Base-by-base conservation (phyloP, 2,888 invertebrate species). In the Coenonympha glycerion region DNA sequence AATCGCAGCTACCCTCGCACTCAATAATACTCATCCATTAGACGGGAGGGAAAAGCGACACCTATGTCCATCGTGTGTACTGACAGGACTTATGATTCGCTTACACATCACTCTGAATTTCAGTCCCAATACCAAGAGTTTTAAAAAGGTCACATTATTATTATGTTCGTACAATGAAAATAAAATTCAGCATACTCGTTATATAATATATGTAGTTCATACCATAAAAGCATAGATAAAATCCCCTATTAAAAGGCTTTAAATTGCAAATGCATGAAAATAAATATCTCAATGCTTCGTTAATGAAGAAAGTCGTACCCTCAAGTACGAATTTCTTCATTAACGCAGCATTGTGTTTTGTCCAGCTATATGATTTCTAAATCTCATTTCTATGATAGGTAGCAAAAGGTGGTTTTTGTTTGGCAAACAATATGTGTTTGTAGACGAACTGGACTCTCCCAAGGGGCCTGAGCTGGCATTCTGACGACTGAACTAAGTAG, bases 401-500 rank as follows among this genome's bases (percentile, higher is more conserved):
- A 59, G 59, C 57, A 71, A 79, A 70, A 69, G 72, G 63, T 65
- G 64, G 75, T 69, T 79, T 79, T 82, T 65, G 79, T 70, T 70
- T 70, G 73, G 72, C 77, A 66, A 69, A 62, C 59, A 63, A 62
- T 55, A 65, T 62, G 70, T 76, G 74, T 80, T 79, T 79, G 76
- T 75, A 70, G 74, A 77, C 73, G 68, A 68, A 69, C 79, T 81
- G 83, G 86, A 77, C 80, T 66, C 73, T 85, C 87, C 86, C 87
- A 62, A 68, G 87, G 84, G 87, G 73, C 74, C 85, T 79, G 76
- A 86, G 81, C 86, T 76, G 82, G 87, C 87, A 86, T 86, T 86
- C 86, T 87, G 85, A 86, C 85, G 85, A 86, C 86, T 86, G 85
- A 84, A 86, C 84, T 85, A 86, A 87, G 87, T 86, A 87, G 86